These are phyloP conservation scores for Lasioglossum vierecki DNA, from an alignment of 2,888 invertebrate genomes.

Conservation along the genomic window DNA sequence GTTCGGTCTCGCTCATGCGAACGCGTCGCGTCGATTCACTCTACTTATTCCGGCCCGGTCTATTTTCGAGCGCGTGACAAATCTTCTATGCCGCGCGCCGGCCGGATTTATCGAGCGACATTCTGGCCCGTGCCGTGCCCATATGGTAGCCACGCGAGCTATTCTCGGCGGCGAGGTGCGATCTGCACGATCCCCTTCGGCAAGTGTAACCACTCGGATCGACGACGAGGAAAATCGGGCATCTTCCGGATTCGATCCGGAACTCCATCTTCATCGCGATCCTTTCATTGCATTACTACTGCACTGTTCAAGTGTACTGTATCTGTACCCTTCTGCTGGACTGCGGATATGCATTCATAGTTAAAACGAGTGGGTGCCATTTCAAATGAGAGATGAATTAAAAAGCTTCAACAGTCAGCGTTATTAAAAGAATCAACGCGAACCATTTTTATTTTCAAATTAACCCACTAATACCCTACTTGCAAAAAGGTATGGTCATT, in stretches of 20 bases:
- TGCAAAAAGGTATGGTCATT: too few species aligned
- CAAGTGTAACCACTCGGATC: conserved; percentile 30
- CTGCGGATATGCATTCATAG: too few species aligned
- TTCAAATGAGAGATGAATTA: too few species aligned
- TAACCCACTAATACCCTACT: too few species aligned
- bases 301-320: too few species aligned
- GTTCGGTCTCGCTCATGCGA: conserved; percentile 16
- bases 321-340: too few species aligned
- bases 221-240: conserved; percentile 9
- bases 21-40: conserved; percentile 23
- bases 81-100: conserved; percentile 57
- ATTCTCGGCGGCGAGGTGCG: conserved; percentile 65
- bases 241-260: neutral
- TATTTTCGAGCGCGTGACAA: conserved; percentile 73
- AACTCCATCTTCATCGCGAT: neutral
- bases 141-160: conserved; percentile 68
- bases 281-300: neutral
- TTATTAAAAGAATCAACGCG: too few species aligned
- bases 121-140: conserved; percentile 67
- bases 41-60: conserved; percentile 64
- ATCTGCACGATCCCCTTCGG: conserved; percentile 37
- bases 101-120: conserved; percentile 73
- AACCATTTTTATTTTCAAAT: too few species aligned
- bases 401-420: too few species aligned
- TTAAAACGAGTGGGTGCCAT: too few species aligned